Base-by-base conservation (phyloP, 1,140 invertebrate species). In the Meloidogyne hapla region DNA sequence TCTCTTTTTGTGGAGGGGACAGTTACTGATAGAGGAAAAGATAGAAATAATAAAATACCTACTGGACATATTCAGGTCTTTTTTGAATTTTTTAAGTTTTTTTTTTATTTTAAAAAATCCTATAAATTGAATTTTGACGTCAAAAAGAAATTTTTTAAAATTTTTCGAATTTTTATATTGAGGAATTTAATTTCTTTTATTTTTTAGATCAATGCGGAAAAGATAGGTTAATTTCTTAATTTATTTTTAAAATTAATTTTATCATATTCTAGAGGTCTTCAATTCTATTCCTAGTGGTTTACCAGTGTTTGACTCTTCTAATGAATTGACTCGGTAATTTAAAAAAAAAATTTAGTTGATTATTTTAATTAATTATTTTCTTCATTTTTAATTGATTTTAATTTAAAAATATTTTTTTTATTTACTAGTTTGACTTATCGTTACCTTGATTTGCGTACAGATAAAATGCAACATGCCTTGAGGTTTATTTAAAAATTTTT, bases 11-110 rank as follows among this genome's bases (percentile, higher is more conserved):
- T 82, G n/a, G 33, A 63, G 8, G 81, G 81, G 13, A 33, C 66
- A 18, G 82, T 82, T 12, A 56, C 15, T 13, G 65, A 73, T 76
- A 67, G 81, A 40, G 81, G 81, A 18, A n/a, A 56, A 48, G 48
- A 82, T 65, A 61, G 64, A 18, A 82, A 76, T 33, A n/a, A 40
- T 21, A 63, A 84, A 63, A 83, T 82, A 72, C 26, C n/a, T 42
- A 82, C 81, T 62, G 81, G 81, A 18, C 83, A 82, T 15, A 78
- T 82, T 64, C 80, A 81, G 64, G 74, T 75, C n/a, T 56, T n/a
- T 56, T 56, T 56, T 56, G 33, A 12, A 10, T 21, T 75, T 61
- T 68, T 33, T 38, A 10, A 12, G 23, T 1, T 2, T 66, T 21
- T 12, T 40, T n/a, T n/a, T n/a, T n/a, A n/a, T n/a, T n/a, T n/a